Conservation (phyloP, 30 jellyfish, hydroid and myxozoan genomes). For the Catostylus mosaicus region DNA sequence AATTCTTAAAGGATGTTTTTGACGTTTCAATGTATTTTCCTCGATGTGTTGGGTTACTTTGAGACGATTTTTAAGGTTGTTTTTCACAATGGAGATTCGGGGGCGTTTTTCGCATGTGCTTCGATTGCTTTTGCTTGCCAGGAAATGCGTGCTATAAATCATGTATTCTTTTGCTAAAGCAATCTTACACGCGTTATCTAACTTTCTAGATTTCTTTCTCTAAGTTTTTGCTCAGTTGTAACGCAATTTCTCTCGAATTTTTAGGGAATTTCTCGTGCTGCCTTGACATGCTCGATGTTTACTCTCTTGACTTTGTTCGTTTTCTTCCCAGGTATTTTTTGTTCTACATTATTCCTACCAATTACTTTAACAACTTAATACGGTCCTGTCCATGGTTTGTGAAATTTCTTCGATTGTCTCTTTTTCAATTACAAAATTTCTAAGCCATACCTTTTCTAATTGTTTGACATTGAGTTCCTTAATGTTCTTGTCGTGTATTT, state of each 20-base stretch:
- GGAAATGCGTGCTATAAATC: too few species aligned
- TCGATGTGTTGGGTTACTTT: too few species aligned
- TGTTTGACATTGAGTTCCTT: background rate
- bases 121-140: too few species aligned
- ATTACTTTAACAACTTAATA: constrained; percentile 25
- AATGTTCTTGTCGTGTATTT: background rate
- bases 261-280: constrained; percentile 30
- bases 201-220: too few species aligned
- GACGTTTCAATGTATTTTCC: too few species aligned
- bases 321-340: constrained; percentile 23
- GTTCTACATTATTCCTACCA: constrained; percentile 35
- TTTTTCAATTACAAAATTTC: constrained; percentile 32
- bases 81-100: too few species aligned
- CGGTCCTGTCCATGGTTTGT: constrained; percentile 55
- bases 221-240: constrained; percentile 33
- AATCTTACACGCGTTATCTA: too few species aligned
- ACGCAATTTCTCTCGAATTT: too few species aligned
- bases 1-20: too few species aligned
- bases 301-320: constrained; percentile 10
- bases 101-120: too few species aligned
- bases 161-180: too few species aligned
- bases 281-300: constrained; percentile 27
- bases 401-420: constrained; percentile 48
- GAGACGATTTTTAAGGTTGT: too few species aligned
- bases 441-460: constrained; percentile 40